These are phyloP conservation scores for Polylopha cassiicola DNA, from an alignment of 2,888 invertebrate species.

Conservation along the genomic window DNA sequence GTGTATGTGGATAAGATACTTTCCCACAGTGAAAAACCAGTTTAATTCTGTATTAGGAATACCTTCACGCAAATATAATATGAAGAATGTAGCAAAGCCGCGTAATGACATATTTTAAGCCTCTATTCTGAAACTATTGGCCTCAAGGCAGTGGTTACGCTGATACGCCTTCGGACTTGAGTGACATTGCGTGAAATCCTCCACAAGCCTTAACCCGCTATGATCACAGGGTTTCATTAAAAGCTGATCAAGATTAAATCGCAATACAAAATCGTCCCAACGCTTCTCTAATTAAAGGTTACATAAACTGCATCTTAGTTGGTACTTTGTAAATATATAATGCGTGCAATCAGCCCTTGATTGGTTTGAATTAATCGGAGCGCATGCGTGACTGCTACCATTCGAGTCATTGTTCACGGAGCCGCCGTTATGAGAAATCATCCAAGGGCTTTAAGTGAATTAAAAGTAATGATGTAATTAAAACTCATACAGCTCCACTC, in stretches of 20 bases:
- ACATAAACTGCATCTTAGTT: conserved; percentile 29
- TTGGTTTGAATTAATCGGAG: conserved; percentile 75
- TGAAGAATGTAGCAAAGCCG: too few species aligned
- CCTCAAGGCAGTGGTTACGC: conserved; percentile 38
- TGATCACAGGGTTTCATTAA: conserved; percentile 29
- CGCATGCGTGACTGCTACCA: conserved; percentile 72
- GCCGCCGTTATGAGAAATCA: conserved; percentile 62
- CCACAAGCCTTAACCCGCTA: conserved; percentile 49
- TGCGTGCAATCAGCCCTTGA: conserved; percentile 74
- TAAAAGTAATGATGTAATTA: conserved; percentile 72
- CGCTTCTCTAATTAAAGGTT: conserved; percentile 30
- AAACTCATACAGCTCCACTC: conserved; percentile 57
- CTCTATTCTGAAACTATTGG: too few species aligned
- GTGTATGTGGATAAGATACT: too few species aligned
- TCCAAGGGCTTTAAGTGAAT: conserved; percentile 55
- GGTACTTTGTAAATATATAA: conserved; percentile 57
- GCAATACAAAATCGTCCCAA: conserved; percentile 34
- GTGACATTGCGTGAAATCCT: conserved; percentile 66
- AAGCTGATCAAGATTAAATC: conserved; percentile 20
- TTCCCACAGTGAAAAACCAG: too few species aligned
- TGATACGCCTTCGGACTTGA: conserved; percentile 24
- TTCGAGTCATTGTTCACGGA: conserved; percentile 48
- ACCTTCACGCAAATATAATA: too few species aligned
- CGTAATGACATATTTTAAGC: too few species aligned
- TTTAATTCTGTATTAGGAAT: too few species aligned